These are phyloP conservation scores for Cantharis nigra DNA, from an alignment of 2,888 invertebrate species.

Conservation along the genomic window DNA sequence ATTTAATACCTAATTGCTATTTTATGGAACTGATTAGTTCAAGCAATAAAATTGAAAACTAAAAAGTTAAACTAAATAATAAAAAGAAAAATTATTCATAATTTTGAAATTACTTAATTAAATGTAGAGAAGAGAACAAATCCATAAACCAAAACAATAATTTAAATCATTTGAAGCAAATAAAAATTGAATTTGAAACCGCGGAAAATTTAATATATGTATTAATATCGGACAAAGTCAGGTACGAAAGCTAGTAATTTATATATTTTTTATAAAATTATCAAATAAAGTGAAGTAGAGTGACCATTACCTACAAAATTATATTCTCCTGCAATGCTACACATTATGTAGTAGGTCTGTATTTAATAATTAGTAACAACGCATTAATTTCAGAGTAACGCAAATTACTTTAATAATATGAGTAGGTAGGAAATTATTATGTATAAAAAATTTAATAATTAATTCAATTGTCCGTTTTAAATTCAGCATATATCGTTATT, in stretches of 20 bases:
- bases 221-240: no score
- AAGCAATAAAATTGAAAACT: neutral
- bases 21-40: neutral
- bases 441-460: neutral
- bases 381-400: neutral
- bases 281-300: neutral
- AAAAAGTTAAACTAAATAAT: no score
- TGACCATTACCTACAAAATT: neutral
- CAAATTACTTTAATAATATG: neutral
- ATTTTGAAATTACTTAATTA: no score
- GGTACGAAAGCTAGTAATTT: no score
- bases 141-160: no score
- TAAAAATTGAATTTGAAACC: no score
- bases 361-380: neutral
- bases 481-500: neutral
- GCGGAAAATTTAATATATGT: no score
- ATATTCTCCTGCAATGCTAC: neutral
- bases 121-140: no score
- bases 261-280: neutral
- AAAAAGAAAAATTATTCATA: no score
- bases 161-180: no score
- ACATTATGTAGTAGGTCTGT: no score
- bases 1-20: neutral
- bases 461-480: neutral
- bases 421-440: no score